Conservation (phyloP, 2,888 invertebrate species). For the Apomyelois bistriatella region DNA sequence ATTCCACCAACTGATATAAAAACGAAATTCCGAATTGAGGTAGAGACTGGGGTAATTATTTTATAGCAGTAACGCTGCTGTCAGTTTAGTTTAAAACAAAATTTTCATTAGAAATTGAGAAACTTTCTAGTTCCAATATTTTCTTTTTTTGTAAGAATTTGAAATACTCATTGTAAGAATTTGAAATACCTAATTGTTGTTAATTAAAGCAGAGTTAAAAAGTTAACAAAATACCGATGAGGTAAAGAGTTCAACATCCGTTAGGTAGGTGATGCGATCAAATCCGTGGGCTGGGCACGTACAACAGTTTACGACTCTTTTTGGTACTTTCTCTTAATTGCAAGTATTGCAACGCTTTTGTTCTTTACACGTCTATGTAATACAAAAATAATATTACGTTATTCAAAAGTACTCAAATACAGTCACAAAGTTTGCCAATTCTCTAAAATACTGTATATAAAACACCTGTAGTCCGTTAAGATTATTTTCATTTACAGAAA, state of each 20-base stretch:
- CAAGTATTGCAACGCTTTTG: slow-evolving; percentile 34
- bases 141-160: too few species aligned
- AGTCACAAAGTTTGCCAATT: too few species aligned
- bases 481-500: too few species aligned
- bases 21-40: too few species aligned
- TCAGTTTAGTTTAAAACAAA: too few species aligned
- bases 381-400: slow-evolving; percentile 25
- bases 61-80: too few species aligned
- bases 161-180: not conserved
- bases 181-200: not conserved
- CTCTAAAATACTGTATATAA: too few species aligned
- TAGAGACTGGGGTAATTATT: too few species aligned
- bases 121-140: too few species aligned
- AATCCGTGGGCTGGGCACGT: slow-evolving; percentile 47
- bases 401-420: slow-evolving; percentile 3
- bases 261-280: slow-evolving; percentile 21
- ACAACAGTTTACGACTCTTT: slow-evolving; percentile 38
- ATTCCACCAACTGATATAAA: too few species aligned
- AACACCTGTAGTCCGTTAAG: too few species aligned
- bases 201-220: not conserved
- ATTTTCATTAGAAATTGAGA: too few species aligned
- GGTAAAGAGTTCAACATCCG: slow-evolving; percentile 22
- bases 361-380: slow-evolving; percentile 39
- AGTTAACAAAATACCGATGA: not conserved
- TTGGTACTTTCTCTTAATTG: slow-evolving; percentile 46